Percentiles rank a stretch among this genome's conserved stretches.
phyloP scores from a whole-genome alignment of 30 jellyfish, hydroid and myxozoan genomes.

The Phacellophora camtschatica region DNA sequence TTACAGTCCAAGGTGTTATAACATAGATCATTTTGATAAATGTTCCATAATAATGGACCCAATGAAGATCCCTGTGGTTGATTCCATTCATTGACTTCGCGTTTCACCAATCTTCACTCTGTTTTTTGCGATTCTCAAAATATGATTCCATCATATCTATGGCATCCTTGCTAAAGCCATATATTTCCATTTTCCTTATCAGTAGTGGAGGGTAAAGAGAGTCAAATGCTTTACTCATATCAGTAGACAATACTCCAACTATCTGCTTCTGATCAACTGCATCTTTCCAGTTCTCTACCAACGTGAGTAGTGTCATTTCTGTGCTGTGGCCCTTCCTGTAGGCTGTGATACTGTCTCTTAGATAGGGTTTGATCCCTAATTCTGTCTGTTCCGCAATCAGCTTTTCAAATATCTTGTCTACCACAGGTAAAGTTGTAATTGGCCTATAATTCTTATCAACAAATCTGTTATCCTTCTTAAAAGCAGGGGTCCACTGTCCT shows the following conservation, averaged over 20 bases:
- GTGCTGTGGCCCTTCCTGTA: conserved; percentile 12
- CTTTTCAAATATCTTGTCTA: neutral
- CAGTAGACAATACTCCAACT: conserved; percentile 11
- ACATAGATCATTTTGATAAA: conserved; percentile 1
- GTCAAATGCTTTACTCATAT: neutral
- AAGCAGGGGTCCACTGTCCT: conserved; percentile 9
- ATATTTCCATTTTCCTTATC: neutral
- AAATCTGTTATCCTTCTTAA: conserved; percentile 1
- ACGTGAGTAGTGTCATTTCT: conserved; percentile 15
- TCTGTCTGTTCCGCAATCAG: neutral
- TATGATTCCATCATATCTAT: neutral
- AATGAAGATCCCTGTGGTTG: conserved; percentile 13
- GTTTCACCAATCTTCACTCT: neutral
- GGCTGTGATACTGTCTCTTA: conserved; percentile 6
- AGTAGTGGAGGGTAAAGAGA: neutral
- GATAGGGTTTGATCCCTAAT: neutral
- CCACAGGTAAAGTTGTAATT: neutral
- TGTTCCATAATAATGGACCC: conserved; percentile 12
- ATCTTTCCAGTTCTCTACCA: conserved; percentile 7
- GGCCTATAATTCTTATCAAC: neutral
- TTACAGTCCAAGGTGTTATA: neutral
- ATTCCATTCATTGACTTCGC: neutral
- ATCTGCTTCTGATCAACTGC: conserved; percentile 4
- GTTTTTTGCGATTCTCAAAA: neutral
- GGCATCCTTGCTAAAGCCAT: neutral